A percentile compares a stretch with the other conserved stretches of the same genome.
Conservation (phyloP, 2,113 vertebrate species). For the Micronisus gabar region DNA sequence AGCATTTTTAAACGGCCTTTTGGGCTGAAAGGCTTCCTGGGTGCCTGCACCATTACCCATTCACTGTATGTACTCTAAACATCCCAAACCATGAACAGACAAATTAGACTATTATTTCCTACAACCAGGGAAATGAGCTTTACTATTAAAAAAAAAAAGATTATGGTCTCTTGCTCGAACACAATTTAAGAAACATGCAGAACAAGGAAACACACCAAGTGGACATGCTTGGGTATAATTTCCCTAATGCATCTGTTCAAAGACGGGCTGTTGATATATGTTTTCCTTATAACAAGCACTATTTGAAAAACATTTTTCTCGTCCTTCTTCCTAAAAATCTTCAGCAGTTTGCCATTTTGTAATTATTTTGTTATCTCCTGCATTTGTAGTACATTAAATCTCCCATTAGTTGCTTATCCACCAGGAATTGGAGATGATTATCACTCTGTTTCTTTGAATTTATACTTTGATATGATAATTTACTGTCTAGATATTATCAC, state of each 20-base stretch:
- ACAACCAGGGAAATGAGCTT: not conserved
- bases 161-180: not conserved
- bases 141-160: not conserved
- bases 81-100: not conserved
- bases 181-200: not conserved
- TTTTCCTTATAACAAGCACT: not conserved
- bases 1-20: not conserved
- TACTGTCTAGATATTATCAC: conserved; percentile 15
- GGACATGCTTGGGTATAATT: not conserved
- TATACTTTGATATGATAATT: conserved; percentile 58
- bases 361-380: conserved; percentile 14
- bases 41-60: not conserved
- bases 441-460: conserved; percentile 3
- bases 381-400: not conserved
- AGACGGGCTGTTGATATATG: not conserved
- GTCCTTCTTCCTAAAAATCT: not conserved
- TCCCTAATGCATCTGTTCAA: not conserved
- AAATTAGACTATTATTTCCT: not conserved
- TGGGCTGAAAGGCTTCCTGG: not conserved
- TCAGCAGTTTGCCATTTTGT: not conserved
- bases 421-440: not conserved
- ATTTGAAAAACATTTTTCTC: not conserved
- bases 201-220: not conserved
- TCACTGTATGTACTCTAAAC: not conserved
- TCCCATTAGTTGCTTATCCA: not conserved